A percentile compares a stretch with the other conserved stretches of the same genome.
These are phyloP conservation scores for Hyposoter dolosus DNA, from an alignment of 2,888 invertebrate species.

Conservation along the genomic window DNA sequence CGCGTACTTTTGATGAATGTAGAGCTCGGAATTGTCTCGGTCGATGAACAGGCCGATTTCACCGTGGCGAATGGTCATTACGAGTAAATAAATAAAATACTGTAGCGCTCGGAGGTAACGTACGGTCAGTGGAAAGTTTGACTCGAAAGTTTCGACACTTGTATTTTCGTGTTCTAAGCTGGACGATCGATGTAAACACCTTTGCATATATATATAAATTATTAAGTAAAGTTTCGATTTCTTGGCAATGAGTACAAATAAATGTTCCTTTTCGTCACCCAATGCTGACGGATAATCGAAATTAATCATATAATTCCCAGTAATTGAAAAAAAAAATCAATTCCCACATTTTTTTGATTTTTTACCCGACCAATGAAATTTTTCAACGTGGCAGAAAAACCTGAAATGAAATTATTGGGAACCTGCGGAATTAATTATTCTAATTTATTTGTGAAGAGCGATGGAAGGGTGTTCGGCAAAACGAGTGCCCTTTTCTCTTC, in stretches of 20 bases:
- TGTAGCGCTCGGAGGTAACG: background rate
- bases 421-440: too few species aligned
- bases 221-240: background rate
- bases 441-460: background rate
- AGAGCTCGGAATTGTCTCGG: conserved; percentile 3
- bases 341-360: too few species aligned
- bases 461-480: background rate
- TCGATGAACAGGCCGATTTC: conserved; percentile 26
- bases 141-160: conserved; percentile 1
- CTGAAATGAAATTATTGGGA: too few species aligned
- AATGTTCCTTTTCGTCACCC: background rate
- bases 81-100: conserved; percentile 46
- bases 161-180: background rate
- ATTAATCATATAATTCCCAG: background rate
- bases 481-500: conserved; percentile 5
- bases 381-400: too few species aligned
- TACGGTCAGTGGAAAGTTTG: conserved; percentile 7
- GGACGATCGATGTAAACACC: conserved; percentile 10
- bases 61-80: background rate
- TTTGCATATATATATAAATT: background rate
- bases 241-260: background rate
- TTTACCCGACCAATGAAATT: too few species aligned
- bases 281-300: background rate
- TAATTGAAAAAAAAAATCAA: too few species aligned
- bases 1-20: background rate